Evolutionary conservation across 2,113 vertebrate species (phyloP).

Genomic region (Dromas ardeola): DNA sequence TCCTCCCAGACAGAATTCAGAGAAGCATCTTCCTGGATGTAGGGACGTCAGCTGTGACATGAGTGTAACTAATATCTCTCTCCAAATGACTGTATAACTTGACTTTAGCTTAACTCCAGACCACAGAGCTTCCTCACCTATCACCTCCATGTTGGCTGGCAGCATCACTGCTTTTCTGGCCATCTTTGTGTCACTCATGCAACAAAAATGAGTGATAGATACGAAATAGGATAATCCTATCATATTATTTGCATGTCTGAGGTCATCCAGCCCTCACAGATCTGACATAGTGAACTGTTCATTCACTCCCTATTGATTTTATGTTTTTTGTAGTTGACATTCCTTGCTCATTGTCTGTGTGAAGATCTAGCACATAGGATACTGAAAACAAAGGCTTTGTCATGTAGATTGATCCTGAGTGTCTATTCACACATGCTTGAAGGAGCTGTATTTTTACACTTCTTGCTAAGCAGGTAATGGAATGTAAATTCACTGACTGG

Average conservation of each 20-base stretch:
- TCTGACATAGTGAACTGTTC: background rate
- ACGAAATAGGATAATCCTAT: background rate
- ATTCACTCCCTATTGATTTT: background rate
- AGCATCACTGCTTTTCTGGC: background rate
- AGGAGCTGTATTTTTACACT: background rate
- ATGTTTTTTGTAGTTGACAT: background rate
- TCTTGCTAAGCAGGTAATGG: background rate
- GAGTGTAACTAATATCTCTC: background rate
- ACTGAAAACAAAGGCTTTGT: background rate
- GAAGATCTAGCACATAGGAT: background rate
- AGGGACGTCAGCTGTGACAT: background rate
- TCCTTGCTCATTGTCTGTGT: background rate
- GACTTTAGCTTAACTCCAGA: background rate
- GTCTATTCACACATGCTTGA: background rate
- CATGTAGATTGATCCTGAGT: background rate
- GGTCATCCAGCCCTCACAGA: background rate
- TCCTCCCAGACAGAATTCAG: background rate
- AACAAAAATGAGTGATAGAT: background rate
- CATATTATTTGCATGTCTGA: background rate
- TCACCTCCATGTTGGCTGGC: background rate
- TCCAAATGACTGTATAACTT: background rate
- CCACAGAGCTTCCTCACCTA: background rate
- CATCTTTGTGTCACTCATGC: background rate
- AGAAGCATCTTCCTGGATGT: rapidly evolving
- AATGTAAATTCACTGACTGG: background rate